Base-by-base conservation (phyloP, 1,140 invertebrate species). In the Meloidogyne exigua region DNA sequence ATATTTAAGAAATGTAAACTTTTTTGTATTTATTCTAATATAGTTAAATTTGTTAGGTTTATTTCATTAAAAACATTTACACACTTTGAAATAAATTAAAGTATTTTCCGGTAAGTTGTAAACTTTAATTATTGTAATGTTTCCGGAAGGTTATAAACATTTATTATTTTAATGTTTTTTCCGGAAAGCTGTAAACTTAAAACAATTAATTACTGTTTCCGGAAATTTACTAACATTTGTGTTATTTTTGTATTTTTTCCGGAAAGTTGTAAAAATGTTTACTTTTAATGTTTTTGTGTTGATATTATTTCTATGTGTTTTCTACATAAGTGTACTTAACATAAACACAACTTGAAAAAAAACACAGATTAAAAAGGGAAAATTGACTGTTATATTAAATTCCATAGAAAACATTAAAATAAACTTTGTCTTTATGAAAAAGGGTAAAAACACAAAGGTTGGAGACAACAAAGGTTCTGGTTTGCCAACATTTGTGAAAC, bases 301-400 rank as follows among this genome's bases (percentile, higher is more conserved):
- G 7, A 7, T 32, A 3, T 32, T 32, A 32, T 3, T 32, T 32
- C 21, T n/a, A n/a, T 15, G 18, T 57, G 5, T 57, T 57, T 57
- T 57, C 7, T 57, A 15, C n/a, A n/a, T n/a, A 57, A 57, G 49
- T 18, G 18, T 7, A 57, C 49, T 57, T 57, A 57, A 57, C 49
- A n/a, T 21, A 18, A 57, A 18, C 5, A 57, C 4, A 57, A 39
- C 36, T 10, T 39, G 36, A n/a, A 49, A 49, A 7, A 7, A 18
- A 21, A n/a, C n/a, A n/a, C n/a, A n/a, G 49, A 12, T 12, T 57
- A 15, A 57, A 57, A 57, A 57, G 9, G 18, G 36, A 10, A 49
- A 57, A 57, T 57, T 57, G 49, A 57, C 49, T n/a, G 49, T 57
- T 57, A 57, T n/a, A n/a, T n/a, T n/a, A 49, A 18, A 49, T n/a